These are phyloP conservation scores for Scaptomyza hsui DNA, from an alignment of 1,140 invertebrate species.

Conservation along the genomic window DNA sequence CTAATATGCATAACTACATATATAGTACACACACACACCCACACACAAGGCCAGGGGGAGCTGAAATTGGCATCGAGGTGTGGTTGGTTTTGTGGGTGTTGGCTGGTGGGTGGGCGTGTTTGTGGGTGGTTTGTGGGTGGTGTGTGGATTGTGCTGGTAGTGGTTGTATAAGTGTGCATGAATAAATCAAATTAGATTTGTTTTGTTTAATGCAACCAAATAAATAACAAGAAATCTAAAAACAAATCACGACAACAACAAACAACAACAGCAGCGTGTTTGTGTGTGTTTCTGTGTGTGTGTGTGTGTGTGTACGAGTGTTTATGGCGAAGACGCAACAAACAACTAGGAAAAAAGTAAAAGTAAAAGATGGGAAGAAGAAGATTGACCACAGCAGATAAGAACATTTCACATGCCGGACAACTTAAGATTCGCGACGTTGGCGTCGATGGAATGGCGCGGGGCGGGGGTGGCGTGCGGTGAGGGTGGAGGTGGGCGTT, in stretches of 20 bases:
- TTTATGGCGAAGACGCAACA: not conserved
- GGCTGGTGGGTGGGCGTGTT: slow-evolving; percentile 4
- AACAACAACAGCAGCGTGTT: slow-evolving; percentile 25
- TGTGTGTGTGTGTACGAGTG: too few species aligned
- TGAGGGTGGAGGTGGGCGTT: not conserved
- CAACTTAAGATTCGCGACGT: slow-evolving; percentile 47
- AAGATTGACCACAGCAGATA: slow-evolving; percentile 61
- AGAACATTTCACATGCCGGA: slow-evolving; percentile 71
- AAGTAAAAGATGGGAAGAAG: slow-evolving; percentile 22
- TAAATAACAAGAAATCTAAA: slow-evolving; percentile 79
- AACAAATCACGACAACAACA: slow-evolving; percentile 69
- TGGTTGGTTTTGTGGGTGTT: not conserved
- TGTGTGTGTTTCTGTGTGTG: not conserved
- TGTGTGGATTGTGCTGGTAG: slow-evolving; percentile 14
- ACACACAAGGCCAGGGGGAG: slow-evolving; percentile 2
- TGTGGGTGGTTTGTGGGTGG: slow-evolving; percentile 4
- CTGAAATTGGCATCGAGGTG: not conserved
- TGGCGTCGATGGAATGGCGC: slow-evolving; percentile 19
- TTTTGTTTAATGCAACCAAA: slow-evolving; percentile 76
- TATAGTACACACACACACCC: not conserved
- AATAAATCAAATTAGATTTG: slow-evolving; percentile 80
- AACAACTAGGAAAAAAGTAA: not conserved
- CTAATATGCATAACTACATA: slow-evolving; percentile 57
- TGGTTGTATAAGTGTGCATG: slow-evolving; percentile 21
- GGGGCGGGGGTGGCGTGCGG: not conserved